These are phyloP conservation scores for Drosophila maculinotata DNA, from an alignment of 2,888 invertebrate species.

Conservation along the genomic window DNA sequence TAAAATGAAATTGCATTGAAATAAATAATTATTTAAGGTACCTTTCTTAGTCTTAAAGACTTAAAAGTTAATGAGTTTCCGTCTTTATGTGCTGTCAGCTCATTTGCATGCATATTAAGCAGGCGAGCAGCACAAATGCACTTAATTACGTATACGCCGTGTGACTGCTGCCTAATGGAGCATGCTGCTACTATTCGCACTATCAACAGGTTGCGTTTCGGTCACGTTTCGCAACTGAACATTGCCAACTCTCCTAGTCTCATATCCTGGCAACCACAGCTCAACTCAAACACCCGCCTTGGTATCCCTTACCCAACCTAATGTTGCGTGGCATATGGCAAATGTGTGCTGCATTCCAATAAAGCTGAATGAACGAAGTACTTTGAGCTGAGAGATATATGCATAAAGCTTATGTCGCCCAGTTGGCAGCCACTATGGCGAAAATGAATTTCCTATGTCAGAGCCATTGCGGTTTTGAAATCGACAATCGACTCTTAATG, in stretches of 20 bases:
- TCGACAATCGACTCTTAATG: constrained; percentile 34
- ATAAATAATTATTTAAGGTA: constrained; percentile 30
- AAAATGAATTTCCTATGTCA: constrained; percentile 45
- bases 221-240: constrained; percentile 40
- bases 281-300: constrained; percentile 25
- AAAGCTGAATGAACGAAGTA: constrained; percentile 51
- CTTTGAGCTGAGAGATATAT: constrained; percentile 30
- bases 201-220: constrained; percentile 66
- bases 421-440: background rate
- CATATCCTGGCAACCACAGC: constrained; percentile 19
- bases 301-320: constrained; percentile 35
- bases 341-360: constrained; percentile 73
- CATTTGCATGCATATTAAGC: constrained; percentile 55
- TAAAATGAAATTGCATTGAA: constrained; percentile 49
- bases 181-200: constrained; percentile 34
- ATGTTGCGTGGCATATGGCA: constrained; percentile 66
- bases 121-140: constrained; percentile 60
- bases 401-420: constrained; percentile 1
- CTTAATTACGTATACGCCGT: constrained; percentile 67
- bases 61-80: constrained; percentile 17
- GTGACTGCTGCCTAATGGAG: constrained; percentile 52
- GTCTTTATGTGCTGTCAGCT: constrained; percentile 15
- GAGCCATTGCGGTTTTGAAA: constrained; percentile 25
- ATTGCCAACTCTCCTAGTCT: background rate
- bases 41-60: too few species aligned